Evolutionary conservation across 2,888 invertebrate genomes (phyloP).

Genomic region (Drosophila quinaria): DNA sequence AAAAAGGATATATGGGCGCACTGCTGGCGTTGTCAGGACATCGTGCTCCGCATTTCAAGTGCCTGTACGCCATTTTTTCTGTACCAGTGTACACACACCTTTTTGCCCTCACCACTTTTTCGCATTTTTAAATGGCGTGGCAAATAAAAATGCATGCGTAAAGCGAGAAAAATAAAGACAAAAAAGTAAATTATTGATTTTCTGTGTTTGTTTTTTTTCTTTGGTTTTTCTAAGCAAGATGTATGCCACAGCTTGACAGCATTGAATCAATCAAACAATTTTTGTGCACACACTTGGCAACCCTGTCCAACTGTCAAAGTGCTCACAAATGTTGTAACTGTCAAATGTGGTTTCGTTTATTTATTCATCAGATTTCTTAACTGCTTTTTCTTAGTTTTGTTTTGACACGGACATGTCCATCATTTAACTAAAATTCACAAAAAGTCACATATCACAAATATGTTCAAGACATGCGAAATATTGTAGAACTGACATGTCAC

Average conservation of each 20-base stretch:
- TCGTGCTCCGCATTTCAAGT: conserved; percentile 73
- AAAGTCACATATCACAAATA: conserved; percentile 40
- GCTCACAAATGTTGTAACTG: conserved; percentile 52
- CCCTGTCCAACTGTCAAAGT: conserved; percentile 71
- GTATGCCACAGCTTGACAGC: conserved; percentile 9
- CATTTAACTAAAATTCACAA: conserved; percentile 46
- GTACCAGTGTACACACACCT: conserved; percentile 31
- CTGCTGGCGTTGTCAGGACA: conserved; percentile 70
- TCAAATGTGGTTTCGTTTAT: conserved; percentile 69
- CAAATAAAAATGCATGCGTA: conserved; percentile 46
- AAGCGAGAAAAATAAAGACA: conserved; percentile 22
- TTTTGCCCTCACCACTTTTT: conserved; percentile 1
- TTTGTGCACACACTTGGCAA: conserved; percentile 45
- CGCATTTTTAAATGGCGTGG: conserved; percentile 65
- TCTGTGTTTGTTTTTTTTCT: conserved; percentile 9
- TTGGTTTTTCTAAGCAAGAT: neutral
- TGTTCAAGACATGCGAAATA: conserved; percentile 28
- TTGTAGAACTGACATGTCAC: conserved; percentile 63
- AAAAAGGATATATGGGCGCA: conserved; percentile 79
- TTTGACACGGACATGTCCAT: conserved; percentile 62
- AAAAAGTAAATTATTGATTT: conserved; percentile 65
- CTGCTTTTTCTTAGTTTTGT: conserved; percentile 61
- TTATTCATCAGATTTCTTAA: conserved; percentile 66
- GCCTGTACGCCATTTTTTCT: conserved; percentile 65
- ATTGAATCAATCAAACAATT: conserved; percentile 52